These are phyloP conservation scores for Raja brachyura DNA, from an alignment of 2,113 vertebrate species.

Conservation along the genomic window DNA sequence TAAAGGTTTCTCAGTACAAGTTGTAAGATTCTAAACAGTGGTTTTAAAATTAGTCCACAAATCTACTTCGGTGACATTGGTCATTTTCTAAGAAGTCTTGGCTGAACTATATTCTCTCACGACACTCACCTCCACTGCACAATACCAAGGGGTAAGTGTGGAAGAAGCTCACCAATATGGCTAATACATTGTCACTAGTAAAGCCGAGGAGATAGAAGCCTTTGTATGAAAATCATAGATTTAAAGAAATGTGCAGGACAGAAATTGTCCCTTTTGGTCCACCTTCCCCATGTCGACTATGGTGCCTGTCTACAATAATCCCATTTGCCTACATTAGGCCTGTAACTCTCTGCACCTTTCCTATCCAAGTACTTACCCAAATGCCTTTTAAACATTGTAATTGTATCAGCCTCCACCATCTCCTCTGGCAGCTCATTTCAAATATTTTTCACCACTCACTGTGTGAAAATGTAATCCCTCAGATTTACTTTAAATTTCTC, in stretches of 20 bases:
- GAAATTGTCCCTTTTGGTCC: no score
- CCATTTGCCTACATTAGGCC: no score
- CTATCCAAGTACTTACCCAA: no score
- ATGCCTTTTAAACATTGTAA: no score
- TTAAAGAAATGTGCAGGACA: neutral
- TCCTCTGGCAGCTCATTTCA: no score
- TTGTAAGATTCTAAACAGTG: neutral
- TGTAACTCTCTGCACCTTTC: no score
- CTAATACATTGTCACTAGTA: neutral
- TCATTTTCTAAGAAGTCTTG: neutral
- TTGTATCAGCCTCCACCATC: no score
- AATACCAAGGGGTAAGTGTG: neutral
- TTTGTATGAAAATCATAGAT: neutral
- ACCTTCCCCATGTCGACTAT: no score
- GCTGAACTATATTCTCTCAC: neutral
- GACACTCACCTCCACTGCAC: neutral
- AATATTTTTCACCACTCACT: no score
- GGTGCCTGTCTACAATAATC: no score
- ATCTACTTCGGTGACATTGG: neutral
- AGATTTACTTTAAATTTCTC: no score
- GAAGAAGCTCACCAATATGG: neutral
- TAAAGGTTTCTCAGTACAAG: neutral
- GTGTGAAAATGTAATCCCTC: no score
- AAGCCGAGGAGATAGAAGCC: neutral
- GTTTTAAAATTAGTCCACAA: neutral